phyloP scores from a whole-genome alignment of 2,797 vertebrate species.

The Moxostoma hubbsi region DNA sequence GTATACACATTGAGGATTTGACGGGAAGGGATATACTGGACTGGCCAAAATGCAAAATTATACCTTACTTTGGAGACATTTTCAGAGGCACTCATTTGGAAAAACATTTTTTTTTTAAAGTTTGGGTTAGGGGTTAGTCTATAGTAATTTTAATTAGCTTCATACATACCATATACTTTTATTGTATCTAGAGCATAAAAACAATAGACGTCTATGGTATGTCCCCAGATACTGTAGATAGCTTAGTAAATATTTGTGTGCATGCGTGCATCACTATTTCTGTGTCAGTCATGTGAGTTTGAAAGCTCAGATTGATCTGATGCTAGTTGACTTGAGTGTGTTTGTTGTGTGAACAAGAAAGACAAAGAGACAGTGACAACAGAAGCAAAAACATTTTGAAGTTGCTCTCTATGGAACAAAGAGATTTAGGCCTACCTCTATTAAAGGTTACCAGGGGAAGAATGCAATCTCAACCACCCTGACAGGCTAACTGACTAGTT shows the following conservation, averaged over 20 bases:
- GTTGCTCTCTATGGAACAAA: conserved; percentile 32
- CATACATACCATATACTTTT: too few relatives aligned
- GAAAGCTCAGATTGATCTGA: not conserved
- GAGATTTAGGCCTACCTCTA: conserved; percentile 33
- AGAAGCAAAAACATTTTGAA: conserved; percentile 4
- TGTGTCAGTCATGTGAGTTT: not conserved
- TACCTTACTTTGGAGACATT: too few relatives aligned
- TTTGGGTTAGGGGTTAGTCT: too few relatives aligned
- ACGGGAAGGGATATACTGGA: not conserved
- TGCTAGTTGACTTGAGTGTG: conserved; percentile 3
- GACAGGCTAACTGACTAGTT: conserved; percentile 32
- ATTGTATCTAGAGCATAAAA: too few relatives aligned
- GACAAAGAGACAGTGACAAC: conserved; percentile 1
- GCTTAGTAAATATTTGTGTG: too few relatives aligned
- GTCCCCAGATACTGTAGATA: too few relatives aligned
- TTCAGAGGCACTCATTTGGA: too few relatives aligned
- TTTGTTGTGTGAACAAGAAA: not conserved
- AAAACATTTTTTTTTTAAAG: too few relatives aligned
- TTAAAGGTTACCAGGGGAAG: conserved; percentile 44
- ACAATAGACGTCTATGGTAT: too few relatives aligned
- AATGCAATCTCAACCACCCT: conserved; percentile 36
- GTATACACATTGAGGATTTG: conserved; percentile 23
- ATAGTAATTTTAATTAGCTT: too few relatives aligned
- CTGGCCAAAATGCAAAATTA: not conserved
- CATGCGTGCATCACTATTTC: too few relatives aligned